Conservation (phyloP, 2,113 vertebrate genomes). For the Charina bottae region DNA sequence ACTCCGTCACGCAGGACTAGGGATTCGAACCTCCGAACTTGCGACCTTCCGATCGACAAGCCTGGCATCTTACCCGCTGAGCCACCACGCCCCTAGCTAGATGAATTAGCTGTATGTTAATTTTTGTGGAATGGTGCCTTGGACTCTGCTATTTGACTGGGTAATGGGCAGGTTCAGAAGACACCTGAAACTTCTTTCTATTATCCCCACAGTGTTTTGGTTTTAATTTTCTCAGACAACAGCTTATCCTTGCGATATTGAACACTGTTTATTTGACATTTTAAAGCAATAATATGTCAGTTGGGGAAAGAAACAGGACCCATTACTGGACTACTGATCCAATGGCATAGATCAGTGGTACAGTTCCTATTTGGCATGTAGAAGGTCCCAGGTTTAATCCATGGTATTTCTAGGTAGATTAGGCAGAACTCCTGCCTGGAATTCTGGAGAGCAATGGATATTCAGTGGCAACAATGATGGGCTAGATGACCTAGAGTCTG, state of each 20-base stretch:
- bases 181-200: neutral
- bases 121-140: neutral
- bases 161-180: neutral
- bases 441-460: neutral
- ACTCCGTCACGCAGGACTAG: no score
- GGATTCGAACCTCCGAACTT: no score
- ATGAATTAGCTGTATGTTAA: neutral
- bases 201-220: neutral
- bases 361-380: neutral
- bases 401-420: neutral
- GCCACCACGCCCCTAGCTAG: no score
- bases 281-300: neutral
- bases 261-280: neutral
- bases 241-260: neutral
- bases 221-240: neutral
- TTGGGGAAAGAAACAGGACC: neutral
- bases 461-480: neutral
- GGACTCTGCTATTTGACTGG: neutral
- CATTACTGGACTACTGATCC: neutral
- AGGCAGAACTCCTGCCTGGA: neutral
- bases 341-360: neutral
- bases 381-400: neutral
- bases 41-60: no score
- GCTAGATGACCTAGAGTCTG: neutral
- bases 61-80: no score